Percentiles rank a stretch among this genome's conserved stretches.
These are phyloP conservation scores for Liolophura sinensis DNA, from an alignment of 1,140 invertebrate genomes.

Conservation along the genomic window DNA sequence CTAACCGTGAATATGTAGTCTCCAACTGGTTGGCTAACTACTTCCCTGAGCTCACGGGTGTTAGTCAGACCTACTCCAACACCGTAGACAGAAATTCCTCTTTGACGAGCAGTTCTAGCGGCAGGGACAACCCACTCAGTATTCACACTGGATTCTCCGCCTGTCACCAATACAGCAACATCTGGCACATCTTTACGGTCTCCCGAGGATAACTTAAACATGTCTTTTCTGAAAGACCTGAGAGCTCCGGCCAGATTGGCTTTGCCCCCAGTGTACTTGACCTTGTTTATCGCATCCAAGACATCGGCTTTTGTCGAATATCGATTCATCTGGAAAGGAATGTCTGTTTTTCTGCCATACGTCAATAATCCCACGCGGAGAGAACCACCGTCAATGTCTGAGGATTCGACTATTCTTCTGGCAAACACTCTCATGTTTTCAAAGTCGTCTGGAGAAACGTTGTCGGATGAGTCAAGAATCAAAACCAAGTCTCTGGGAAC, in stretches of 20 bases:
- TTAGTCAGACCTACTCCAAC: slow-evolving; percentile 33
- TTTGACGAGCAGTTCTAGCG: slow-evolving; percentile 19
- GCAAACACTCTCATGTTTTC: no score
- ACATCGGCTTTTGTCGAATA: slow-evolving; percentile 2
- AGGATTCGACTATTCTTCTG: no score
- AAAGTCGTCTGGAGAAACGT: no score
- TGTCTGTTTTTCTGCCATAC: no score
- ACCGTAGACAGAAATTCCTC: slow-evolving; percentile 33
- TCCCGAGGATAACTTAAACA: slow-evolving; percentile 14
- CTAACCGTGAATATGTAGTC: slow-evolving; percentile 26
- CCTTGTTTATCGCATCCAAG: slow-evolving; percentile 3
- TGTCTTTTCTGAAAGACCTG: not conserved
- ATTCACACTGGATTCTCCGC: slow-evolving; percentile 38
- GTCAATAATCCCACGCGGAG: no score
- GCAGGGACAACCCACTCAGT: slow-evolving; percentile 28
- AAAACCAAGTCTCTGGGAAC: no score
- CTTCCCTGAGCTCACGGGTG: slow-evolving; percentile 25
- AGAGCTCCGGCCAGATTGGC: slow-evolving; percentile 18
- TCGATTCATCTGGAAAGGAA: no score
- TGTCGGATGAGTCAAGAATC: no score
- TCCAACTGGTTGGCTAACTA: slow-evolving; percentile 22
- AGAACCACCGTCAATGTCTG: no score
- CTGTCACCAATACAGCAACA: slow-evolving; percentile 34
- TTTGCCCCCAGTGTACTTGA: slow-evolving; percentile 10
- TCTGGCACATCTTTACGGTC: slow-evolving; percentile 20